Conservation (phyloP, 2,113 vertebrate species). For the Rattus rattus region DNA sequence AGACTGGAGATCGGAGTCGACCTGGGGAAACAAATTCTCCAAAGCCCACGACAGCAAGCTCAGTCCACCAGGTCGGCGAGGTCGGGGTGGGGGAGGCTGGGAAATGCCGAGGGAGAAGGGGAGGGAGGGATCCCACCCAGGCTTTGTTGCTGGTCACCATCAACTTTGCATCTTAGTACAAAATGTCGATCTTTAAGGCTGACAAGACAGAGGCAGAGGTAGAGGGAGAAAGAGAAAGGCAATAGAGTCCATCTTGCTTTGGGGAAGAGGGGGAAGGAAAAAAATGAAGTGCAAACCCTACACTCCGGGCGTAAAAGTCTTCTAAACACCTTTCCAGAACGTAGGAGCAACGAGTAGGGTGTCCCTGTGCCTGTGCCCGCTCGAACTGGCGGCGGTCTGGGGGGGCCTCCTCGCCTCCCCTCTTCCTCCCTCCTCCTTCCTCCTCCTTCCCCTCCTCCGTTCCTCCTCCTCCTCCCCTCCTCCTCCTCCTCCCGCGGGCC, state of each 20-base stretch:
- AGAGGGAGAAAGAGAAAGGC: slow-evolving; percentile 85
- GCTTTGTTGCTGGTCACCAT: slow-evolving; percentile 84
- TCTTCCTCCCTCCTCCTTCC: slow-evolving; percentile 68
- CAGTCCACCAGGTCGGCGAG: slow-evolving; percentile 81
- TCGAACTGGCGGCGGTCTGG: slow-evolving; percentile 78
- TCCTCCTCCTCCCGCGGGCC: slow-evolving; percentile 85
- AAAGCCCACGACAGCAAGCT: slow-evolving; percentile 79
- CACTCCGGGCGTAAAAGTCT: slow-evolving; percentile 90
- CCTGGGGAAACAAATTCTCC: slow-evolving; percentile 61
- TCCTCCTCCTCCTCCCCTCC: slow-evolving; percentile 64
- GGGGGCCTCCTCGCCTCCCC: slow-evolving; percentile 83
- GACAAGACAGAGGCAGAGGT: slow-evolving; percentile 92
- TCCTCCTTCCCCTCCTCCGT: slow-evolving; percentile 74
- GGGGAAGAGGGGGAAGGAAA: slow-evolving; percentile 81
- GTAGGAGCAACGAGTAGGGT: slow-evolving; percentile 75
- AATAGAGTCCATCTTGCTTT: slow-evolving; percentile 99
- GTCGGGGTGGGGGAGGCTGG: slow-evolving; percentile 80
- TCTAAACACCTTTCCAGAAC: slow-evolving; percentile 86
- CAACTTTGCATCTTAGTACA: slow-evolving; percentile 92
- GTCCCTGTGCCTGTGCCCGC: slow-evolving; percentile 80
- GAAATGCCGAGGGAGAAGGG: slow-evolving; percentile 79
- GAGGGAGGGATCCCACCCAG: slow-evolving; percentile 80
- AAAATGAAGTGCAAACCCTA: slow-evolving; percentile 91
- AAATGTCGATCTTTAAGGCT: slow-evolving; percentile 95
- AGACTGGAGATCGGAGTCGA: slow-evolving; percentile 66